Conservation (phyloP, 2,888 invertebrate species). For the Galeopsomyia nigrocyanea region DNA sequence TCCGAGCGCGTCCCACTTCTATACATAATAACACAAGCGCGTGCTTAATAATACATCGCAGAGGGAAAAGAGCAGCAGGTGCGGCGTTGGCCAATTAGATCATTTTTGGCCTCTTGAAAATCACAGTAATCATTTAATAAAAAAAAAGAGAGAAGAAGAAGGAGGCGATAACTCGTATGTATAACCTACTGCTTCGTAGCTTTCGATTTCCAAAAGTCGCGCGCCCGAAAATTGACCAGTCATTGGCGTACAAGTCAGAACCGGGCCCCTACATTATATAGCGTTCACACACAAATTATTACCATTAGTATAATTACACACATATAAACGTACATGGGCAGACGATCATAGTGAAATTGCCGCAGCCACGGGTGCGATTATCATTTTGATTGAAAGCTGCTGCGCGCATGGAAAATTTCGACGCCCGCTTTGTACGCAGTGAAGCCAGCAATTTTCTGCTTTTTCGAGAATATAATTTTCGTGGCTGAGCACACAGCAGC, state of each 20-base stretch:
- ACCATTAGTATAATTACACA: slow-evolving; percentile 54
- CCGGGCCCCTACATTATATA: slow-evolving; percentile 40
- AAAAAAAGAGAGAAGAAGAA: slow-evolving; percentile 35
- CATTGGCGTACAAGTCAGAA: slow-evolving; percentile 34
- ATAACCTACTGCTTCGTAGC: too few relatives aligned
- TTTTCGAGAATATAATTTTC: slow-evolving; percentile 67
- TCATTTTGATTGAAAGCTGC: too few relatives aligned
- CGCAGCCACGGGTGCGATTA: not conserved
- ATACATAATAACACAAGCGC: not conserved
- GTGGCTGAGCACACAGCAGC: slow-evolving; percentile 44
- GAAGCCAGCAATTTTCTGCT: slow-evolving; percentile 61
- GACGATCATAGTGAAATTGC: too few relatives aligned
- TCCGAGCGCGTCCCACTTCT: not conserved
- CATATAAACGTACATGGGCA: slow-evolving; percentile 32
- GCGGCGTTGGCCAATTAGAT: not conserved
- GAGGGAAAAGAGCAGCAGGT: slow-evolving; percentile 7
- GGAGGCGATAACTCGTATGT: not conserved
- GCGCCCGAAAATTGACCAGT: slow-evolving; percentile 42
- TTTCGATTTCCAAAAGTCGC: not conserved
- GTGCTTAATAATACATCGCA: not conserved
- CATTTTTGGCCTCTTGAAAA: slow-evolving; percentile 10
- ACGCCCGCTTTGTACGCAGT: slow-evolving; percentile 24
- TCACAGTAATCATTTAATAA: slow-evolving; percentile 48
- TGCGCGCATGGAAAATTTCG: slow-evolving; percentile 14
- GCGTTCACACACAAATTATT: slow-evolving; percentile 45